Conservation (phyloP, 2,797 vertebrate genomes). For the Hypotaenidia philippensis region DNA sequence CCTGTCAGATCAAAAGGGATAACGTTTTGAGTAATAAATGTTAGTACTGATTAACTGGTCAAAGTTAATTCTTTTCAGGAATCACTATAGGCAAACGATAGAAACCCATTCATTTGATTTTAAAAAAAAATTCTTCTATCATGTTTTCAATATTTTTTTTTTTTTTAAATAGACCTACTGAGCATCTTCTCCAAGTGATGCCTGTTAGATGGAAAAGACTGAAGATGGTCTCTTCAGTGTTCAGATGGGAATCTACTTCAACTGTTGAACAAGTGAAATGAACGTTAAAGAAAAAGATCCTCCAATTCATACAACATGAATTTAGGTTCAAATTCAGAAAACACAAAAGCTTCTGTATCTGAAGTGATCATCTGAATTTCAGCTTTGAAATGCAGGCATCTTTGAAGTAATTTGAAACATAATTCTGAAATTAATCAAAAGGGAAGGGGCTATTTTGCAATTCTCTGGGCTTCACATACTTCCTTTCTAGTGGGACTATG, state of each 20-base stretch:
- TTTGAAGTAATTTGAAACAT: neutral
- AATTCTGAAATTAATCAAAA: neutral
- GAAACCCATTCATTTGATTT: neutral
- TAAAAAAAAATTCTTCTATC: neutral
- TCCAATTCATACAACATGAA: neutral
- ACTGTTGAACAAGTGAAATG: neutral
- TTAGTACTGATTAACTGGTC: conserved; percentile 91
- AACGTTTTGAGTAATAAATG: conserved; percentile 89
- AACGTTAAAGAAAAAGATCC: neutral
- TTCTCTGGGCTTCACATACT: neutral
- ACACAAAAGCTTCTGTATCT: neutral
- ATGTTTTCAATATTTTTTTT: neutral
- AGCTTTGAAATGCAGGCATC: neutral
- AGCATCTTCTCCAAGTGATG: neutral
- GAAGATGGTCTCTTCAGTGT: neutral
- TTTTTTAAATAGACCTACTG: neutral
- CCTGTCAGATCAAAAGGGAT: conserved; percentile 91
- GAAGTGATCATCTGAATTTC: neutral
- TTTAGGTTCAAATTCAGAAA: neutral
- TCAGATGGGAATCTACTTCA: neutral
- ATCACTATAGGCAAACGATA: conserved; percentile 27
- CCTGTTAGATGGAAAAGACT: neutral
- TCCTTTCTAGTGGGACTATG: neutral
- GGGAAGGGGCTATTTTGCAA: neutral
- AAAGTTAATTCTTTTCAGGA: conserved; percentile 87